Base-by-base conservation (phyloP, 2,888 invertebrate species). In the Fragum fragum region DNA sequence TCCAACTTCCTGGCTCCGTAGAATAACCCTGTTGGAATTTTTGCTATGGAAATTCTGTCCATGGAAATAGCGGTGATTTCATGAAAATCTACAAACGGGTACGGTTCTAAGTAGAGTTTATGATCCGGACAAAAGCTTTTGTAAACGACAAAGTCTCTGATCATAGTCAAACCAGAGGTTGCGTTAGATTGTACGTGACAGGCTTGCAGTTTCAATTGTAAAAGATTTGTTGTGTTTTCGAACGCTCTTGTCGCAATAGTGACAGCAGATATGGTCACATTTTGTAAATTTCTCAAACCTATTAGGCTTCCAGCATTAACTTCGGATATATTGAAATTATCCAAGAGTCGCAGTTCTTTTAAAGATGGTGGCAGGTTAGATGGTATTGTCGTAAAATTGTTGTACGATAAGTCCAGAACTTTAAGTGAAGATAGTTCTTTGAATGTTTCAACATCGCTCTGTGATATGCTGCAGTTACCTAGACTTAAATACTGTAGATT, bases 341-440 rank as follows among this genome's bases (percentile, higher is more conserved):
- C 6, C n/a, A 61, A 14, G n/a, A 29, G 16, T 18, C 21, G 26
- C 18, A 61, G 29, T 18, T n/a, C 29, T n/a, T 61, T 29, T 32
- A 61, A 61, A n/a, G 61, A 32, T 32, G 29, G n/a, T 9, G 61
- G 61, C 32, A 61, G 29, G n/a, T 61, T 32, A 18, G 16, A 3
- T n/a, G 61, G 32, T 6, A 61, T 18, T 16, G n/a, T 61, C 18
- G 61, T 61, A 28, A 61, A 61, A 61, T 32, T 61, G 18, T 61
- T 61, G n/a, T 21, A 11, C 6, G 61, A 32, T 1, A 61, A 18
- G n/a, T 61, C 61, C 1, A 32, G 32, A n/a, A 61, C 16, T 61
- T 61, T 3, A 14, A 61, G 32, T 1, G 16, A 61, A 7, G 32
- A 5, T 9, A 61, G 26, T 1, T 26, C n/a, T 29, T 61, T 29